Conservation (phyloP, 1,140 invertebrate genomes). For the Sarcophaga bullata region DNA sequence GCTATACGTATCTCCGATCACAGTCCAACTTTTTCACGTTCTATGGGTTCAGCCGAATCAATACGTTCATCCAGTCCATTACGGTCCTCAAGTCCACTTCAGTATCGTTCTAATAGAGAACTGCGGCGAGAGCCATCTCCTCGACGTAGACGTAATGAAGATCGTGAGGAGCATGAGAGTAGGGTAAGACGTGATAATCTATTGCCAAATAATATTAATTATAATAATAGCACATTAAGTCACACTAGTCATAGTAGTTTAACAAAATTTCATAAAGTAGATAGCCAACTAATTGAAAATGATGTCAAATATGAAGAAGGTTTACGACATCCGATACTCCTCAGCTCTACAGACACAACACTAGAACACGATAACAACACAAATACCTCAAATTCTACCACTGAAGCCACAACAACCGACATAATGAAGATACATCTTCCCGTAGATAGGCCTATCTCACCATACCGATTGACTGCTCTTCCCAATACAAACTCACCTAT, state of each 20-base stretch:
- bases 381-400: constrained; percentile 37
- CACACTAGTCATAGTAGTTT: constrained; percentile 64
- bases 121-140: constrained; percentile 59
- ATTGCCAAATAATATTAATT: constrained; percentile 63
- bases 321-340: constrained; percentile 51
- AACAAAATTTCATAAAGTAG: constrained; percentile 66
- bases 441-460: constrained; percentile 49
- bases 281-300: constrained; percentile 65
- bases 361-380: constrained; percentile 43
- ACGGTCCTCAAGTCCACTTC: constrained; percentile 50
- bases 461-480: constrained; percentile 52
- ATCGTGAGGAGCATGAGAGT: constrained; percentile 60
- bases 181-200: constrained; percentile 65
- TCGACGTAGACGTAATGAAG: constrained; percentile 52
- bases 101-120: constrained; percentile 59
- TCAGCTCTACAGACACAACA: constrained; percentile 44
- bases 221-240: constrained; percentile 57
- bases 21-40: constrained; percentile 50
- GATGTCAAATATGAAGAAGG: constrained; percentile 53
- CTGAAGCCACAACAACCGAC: constrained; percentile 7
- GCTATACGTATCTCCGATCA: constrained; percentile 56
- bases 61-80: constrained; percentile 53
- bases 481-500: constrained; percentile 49
- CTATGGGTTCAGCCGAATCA: constrained; percentile 56
- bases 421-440: constrained; percentile 46